Percentiles rank a stretch among this genome's conserved stretches.
Evolutionary conservation across 2,797 vertebrate species (phyloP).

Genomic region (Orientallactaga sibirica): DNA sequence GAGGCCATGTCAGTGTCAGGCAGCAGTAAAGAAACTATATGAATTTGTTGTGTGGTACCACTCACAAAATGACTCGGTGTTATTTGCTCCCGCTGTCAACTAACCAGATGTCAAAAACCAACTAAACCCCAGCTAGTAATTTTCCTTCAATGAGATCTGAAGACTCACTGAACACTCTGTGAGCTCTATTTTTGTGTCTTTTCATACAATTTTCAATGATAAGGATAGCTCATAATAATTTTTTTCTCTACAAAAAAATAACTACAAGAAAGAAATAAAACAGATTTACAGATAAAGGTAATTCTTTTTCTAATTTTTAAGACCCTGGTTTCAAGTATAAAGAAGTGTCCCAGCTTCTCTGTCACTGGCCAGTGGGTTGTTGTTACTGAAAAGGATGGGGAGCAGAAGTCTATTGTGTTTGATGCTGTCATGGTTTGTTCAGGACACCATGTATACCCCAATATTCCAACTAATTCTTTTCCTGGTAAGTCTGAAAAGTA

Average conservation of each 20-base stretch:
- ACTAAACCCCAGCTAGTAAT: not conserved
- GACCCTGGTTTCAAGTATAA: slow-evolving; percentile 90
- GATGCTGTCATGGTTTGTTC: slow-evolving; percentile 93
- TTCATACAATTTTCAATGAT: not conserved
- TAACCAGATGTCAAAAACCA: not conserved
- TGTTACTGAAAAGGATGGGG: slow-evolving; percentile 87
- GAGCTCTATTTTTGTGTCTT: slow-evolving; percentile 20
- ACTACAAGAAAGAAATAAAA: not conserved
- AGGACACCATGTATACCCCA: slow-evolving; percentile 92
- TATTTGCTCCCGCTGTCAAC: not conserved
- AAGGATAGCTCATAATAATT: not conserved
- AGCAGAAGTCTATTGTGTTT: slow-evolving; percentile 89
- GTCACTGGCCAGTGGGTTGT: slow-evolving; percentile 92
- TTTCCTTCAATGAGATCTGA: not conserved
- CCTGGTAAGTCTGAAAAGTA: slow-evolving; percentile 88
- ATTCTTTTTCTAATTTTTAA: slow-evolving; percentile 81
- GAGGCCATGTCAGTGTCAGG: not conserved
- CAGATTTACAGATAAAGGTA: not conserved
- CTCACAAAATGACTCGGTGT: not conserved
- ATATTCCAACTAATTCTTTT: slow-evolving; percentile 91
- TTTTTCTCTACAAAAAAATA: slow-evolving; percentile 42
- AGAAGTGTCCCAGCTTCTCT: slow-evolving; percentile 89
- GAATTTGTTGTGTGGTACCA: not conserved
- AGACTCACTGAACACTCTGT: not conserved
- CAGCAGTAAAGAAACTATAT: not conserved